Evolutionary conservation across 1,140 invertebrate genomes (phyloP).

Genomic region (Tetraneura akinire): DNA sequence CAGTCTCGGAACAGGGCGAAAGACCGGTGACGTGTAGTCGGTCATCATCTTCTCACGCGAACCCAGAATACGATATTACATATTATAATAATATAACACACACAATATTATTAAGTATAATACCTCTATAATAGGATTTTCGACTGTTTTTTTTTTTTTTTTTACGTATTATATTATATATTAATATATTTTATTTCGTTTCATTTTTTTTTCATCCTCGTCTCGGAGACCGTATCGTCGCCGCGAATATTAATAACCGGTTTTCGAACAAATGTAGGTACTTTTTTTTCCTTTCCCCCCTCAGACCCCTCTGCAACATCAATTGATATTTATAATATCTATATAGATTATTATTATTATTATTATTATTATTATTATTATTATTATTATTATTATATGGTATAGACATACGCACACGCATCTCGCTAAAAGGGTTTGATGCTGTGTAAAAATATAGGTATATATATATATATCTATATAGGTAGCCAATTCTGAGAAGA

Average conservation of each 20-base stretch:
- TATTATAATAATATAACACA: too few species aligned
- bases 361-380: too few species aligned
- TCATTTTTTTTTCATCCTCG: background rate
- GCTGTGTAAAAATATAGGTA: too few species aligned
- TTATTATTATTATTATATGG: too few species aligned
- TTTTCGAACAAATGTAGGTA: background rate
- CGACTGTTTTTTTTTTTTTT: slow-evolving; percentile 17
- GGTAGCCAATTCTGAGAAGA: slow-evolving; percentile 20
- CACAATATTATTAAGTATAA: too few species aligned
- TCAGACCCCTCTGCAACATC: too few species aligned
- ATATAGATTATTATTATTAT: too few species aligned
- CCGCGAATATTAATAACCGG: slow-evolving; percentile 22
- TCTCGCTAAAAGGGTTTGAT: slow-evolving; percentile 14
- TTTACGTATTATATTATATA: too few species aligned
- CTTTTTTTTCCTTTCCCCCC: background rate
- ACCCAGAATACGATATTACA: background rate
- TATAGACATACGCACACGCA: background rate
- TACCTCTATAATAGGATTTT: background rate
- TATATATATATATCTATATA: too few species aligned
- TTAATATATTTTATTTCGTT: too few species aligned
- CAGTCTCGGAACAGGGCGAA: background rate
- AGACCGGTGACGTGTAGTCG: background rate
- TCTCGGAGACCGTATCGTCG: background rate
- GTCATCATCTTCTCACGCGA: background rate
- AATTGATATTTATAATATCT: too few species aligned